A percentile compares a stretch with the other conserved stretches of the same genome.
Evolutionary conservation across 2,888 invertebrate genomes (phyloP).

Genomic region (Oscheius myriophilus): DNA sequence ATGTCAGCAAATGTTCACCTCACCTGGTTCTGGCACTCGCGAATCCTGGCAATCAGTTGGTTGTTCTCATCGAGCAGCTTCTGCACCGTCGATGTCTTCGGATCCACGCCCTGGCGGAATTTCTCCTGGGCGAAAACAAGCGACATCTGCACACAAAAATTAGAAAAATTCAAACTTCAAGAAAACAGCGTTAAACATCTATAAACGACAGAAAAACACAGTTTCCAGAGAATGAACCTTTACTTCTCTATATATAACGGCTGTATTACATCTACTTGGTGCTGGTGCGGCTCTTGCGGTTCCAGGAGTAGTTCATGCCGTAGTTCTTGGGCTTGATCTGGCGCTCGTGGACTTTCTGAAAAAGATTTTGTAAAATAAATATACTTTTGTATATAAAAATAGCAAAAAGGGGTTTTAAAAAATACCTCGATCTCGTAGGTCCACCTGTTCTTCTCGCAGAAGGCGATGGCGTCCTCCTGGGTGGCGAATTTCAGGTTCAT

Average conservation of each 20-base stretch:
- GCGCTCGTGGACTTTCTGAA: conserved; percentile 77
- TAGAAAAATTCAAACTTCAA: conserved; percentile 4
- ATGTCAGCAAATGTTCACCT: too few species aligned
- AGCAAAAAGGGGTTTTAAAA: not conserved
- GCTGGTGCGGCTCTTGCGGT: conserved; percentile 89
- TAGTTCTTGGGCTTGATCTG: conserved; percentile 87
- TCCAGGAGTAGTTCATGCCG: conserved; percentile 94
- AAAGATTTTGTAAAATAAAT: not conserved
- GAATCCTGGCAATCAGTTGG: conserved; percentile 93
- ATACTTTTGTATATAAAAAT: not conserved
- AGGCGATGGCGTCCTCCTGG: conserved; percentile 87
- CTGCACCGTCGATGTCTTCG: conserved; percentile 55
- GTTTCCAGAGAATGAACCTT: conserved; percentile 14
- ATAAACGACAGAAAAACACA: not conserved
- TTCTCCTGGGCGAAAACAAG: conserved; percentile 26
- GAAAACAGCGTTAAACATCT: not conserved
- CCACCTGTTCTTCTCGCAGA: conserved; percentile 95
- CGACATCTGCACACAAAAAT: conserved; percentile 45
- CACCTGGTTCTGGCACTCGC: conserved; percentile 85
- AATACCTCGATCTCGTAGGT: conserved; percentile 82
- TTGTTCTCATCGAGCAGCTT: conserved; percentile 91
- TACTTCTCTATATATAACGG: conserved; percentile 29
- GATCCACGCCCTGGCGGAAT: conserved; percentile 21
- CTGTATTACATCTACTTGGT: conserved; percentile 81
- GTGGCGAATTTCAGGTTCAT: conserved; percentile 79